Evolutionary conservation across 2,888 invertebrate genomes (phyloP), one percentile per base, ranked within the genome.

Genomic region (Calliphora vomitoria): DNA sequence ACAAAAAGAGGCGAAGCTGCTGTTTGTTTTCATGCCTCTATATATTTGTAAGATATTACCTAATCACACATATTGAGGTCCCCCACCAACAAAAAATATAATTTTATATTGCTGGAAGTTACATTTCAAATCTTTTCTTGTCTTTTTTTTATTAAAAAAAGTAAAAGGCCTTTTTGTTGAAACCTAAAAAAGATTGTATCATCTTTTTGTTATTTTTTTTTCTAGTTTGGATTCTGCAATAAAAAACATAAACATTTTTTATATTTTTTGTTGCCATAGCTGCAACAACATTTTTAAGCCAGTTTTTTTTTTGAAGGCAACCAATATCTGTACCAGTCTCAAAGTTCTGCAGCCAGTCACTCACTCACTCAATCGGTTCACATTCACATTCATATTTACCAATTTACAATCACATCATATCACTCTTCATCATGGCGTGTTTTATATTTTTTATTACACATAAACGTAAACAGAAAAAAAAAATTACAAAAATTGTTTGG

Each of bases 111-210:
- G 58, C 44, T 50, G 20, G 35, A 76, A 31, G 18, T 71, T 55
- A 15, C 10, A n/a, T 68, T 71, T 13, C 3, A 44, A 58, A 31
- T 68, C 62, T 18, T 5, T 53, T 69, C 60, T 35, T 41, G 4
- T 8, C 47, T 64, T 47, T 20, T 1, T 58, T 3, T 25, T 20
- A n/a, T n/a, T n/a, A n/a, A n/a, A n/a, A n/a, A 20, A 83, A 86
- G 80, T 86, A 80, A 86, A 86, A 83, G 83, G 86, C 69, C 66
- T 75, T 85, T 35, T 86, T 75, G 55, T 80, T 76, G 53, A 10
- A 62, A 31, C 18, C 41, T 44, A 35, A n/a, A 82, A 74, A 47
- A 74, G 87, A 84, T 87, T 84, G 81, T 84, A 84, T 87, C 84
- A 74, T 78, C 53, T 72, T 66, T 25, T 15, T 62, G 25, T 62